Base-by-base conservation (phyloP, 2,797 vertebrate genomes). In the Lagorchestes hirsutus region DNA sequence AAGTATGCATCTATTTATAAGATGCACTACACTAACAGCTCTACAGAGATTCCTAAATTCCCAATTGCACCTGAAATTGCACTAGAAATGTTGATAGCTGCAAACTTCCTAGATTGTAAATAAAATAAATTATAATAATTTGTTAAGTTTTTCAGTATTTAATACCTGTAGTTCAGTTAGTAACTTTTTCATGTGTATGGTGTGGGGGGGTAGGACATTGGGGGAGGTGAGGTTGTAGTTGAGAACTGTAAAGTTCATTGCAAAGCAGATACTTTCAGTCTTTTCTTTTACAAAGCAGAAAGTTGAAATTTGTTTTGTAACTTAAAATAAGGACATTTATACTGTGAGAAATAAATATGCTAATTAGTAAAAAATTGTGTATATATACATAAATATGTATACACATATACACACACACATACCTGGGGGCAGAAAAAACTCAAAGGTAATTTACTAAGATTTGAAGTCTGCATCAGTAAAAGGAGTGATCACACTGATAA, bases 1-100 rank as follows among this genome's bases (percentile, higher is more conserved):
- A 99, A 99, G 99, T 99, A 96, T 99, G 99, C 99, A 99, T 99
- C 99, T 99, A 99, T 99, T 99, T 99, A 99, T 99, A 99, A 99
- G 99, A 99, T 99, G 98, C 99, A 99, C 95, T 99, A 99, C 98
- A 99, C 99, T 99, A 99, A 99, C 99, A 99, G 99, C 99, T 99
- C 99, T 95, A 99, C 99, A 91, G 99, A 99, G 99, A 99, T 99
- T 98, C 99, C 99, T 0, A 99, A 99, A 99, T 99, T 99, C 98
- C 99, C 99, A 98, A 99, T 99, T 97, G 99, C 99, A 96, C 99
- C 99, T 0, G 99, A 99, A 99, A 99, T 99, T 96, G 99, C 99
- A 98, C 99, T 99, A 99, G 99, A 99, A 99, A 99, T 99, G 97
- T 99, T 99, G 98, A 99, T 99, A 99, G 99, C 99, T 98, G 99